Evolutionary conservation across 2,888 invertebrate genomes (phyloP).

Genomic region (Oscheius onirici): DNA sequence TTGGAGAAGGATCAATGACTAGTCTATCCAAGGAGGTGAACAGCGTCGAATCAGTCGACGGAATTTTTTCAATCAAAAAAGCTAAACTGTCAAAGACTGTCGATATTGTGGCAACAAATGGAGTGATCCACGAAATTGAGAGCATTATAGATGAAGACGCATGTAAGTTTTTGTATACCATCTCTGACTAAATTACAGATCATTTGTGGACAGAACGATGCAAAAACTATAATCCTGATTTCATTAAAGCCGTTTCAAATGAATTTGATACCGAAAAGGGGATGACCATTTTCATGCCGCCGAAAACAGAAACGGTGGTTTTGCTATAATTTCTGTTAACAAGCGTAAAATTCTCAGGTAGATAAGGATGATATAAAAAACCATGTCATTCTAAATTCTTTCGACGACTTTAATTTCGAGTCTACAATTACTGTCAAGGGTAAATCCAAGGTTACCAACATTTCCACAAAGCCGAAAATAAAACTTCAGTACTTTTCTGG

Average conservation of each 20-base stretch:
- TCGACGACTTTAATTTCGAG: neutral
- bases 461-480: neutral
- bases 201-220: conserved; percentile 1
- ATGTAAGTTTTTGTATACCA: neutral
- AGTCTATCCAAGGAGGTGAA: too few species aligned
- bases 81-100: neutral
- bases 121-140: neutral
- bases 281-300: conserved; percentile 9
- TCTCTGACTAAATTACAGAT: neutral
- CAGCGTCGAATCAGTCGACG: too few species aligned
- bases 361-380: neutral
- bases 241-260: neutral
- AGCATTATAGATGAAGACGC: neutral
- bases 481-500: neutral
- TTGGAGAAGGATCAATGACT: neutral
- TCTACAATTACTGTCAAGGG: neutral
- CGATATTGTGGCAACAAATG: neutral
- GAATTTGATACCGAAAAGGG: neutral
- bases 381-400: neutral
- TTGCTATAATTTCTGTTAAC: too few species aligned
- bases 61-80: too few species aligned
- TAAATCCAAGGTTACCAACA: neutral
- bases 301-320: neutral
- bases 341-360: neutral
- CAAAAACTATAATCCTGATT: neutral